Evolutionary conservation across 1,140 invertebrate species (phyloP).

Genomic region (Pentalonia nigronervosa): DNA sequence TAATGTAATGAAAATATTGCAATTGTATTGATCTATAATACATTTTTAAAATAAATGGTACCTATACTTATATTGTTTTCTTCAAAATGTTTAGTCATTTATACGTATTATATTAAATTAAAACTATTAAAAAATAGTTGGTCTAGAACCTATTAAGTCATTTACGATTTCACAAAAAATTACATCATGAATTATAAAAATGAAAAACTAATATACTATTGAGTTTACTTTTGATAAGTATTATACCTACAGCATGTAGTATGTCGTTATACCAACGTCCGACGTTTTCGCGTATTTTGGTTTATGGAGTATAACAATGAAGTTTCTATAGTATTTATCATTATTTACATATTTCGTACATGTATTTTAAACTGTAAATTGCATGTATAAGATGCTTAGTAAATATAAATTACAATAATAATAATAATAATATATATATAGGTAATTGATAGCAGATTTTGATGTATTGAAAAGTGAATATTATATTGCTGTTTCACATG

Average conservation of each 20-base stretch:
- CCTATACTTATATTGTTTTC: not conserved
- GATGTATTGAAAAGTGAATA: not conserved
- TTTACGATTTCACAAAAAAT: not conserved
- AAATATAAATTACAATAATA: not conserved
- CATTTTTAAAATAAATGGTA: not conserved
- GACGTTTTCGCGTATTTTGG: not conserved
- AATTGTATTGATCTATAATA: not conserved
- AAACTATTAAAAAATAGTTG: not conserved
- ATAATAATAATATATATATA: too few species aligned
- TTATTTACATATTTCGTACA: not conserved
- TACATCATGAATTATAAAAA: not conserved
- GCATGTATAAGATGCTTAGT: not conserved
- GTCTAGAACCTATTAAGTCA: not conserved
- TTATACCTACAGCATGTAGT: too few species aligned
- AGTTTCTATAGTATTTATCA: not conserved
- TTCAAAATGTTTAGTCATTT: not conserved
- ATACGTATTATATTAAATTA: not conserved
- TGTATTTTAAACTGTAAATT: not conserved
- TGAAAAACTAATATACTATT: not conserved
- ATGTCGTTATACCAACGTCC: too few species aligned
- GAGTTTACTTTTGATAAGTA: not conserved
- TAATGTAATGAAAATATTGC: not conserved
- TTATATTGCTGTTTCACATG: not conserved
- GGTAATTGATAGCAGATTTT: not conserved
- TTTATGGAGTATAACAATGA: not conserved